Percentiles rank a stretch among this genome's conserved stretches.
phyloP scores from a whole-genome alignment of 2,113 vertebrate genomes.

The Myotis yumanensis region DNA sequence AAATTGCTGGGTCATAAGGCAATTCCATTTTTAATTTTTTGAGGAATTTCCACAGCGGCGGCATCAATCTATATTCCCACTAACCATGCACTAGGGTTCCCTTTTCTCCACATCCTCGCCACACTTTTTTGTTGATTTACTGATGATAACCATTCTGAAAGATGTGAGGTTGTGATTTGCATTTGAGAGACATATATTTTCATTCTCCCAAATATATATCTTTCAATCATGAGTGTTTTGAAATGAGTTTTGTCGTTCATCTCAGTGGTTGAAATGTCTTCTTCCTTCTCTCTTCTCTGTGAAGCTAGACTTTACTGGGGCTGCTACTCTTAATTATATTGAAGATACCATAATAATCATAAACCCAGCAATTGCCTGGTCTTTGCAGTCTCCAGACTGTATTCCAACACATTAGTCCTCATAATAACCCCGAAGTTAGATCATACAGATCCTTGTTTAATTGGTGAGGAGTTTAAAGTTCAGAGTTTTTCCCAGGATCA shows the following conservation, averaged over 20 bases:
- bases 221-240: slow-evolving; percentile 41
- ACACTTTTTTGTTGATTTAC: background rate
- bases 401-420: background rate
- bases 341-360: background rate
- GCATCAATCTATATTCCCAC: background rate
- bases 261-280: background rate
- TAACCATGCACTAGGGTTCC: background rate
- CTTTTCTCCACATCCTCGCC: background rate
- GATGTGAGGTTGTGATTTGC: background rate
- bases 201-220: background rate
- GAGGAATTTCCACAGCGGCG: background rate
- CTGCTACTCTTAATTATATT: background rate
- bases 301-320: background rate
- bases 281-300: background rate
- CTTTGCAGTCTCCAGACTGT: background rate
- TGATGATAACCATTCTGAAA: background rate
- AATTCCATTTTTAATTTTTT: background rate
- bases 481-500: background rate
- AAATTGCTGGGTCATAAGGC: background rate
- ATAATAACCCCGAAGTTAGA: background rate
- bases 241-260: background rate
- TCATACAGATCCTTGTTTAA: background rate
- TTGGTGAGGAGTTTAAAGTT: background rate
- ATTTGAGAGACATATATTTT: background rate
- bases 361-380: background rate